Percentiles rank a stretch among this genome's conserved stretches.
Evolutionary conservation across 2,797 vertebrate genomes (phyloP).

Genomic region (Rhinophrynus dorsalis): DNA sequence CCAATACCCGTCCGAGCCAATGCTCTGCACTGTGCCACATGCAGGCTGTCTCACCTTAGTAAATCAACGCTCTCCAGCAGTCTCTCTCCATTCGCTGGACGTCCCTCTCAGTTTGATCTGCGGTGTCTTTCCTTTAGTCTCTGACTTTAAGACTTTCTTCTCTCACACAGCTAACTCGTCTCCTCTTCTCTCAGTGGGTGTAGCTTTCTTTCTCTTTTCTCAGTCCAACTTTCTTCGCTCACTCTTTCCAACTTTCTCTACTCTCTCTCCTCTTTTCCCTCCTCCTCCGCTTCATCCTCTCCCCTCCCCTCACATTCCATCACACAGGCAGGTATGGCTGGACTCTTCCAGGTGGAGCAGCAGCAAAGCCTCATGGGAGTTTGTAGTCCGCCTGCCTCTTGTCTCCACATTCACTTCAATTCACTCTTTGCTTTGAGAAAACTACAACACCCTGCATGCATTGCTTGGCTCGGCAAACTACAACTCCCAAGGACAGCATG

Average conservation of each 20-base stretch:
- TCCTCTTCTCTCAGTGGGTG: background rate
- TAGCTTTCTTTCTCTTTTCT: background rate
- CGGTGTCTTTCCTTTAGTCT: background rate
- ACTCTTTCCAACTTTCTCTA: background rate
- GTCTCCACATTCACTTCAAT: background rate
- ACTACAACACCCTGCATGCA: constrained; percentile 6
- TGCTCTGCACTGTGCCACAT: background rate
- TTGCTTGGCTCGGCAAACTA: background rate
- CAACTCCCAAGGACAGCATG: background rate
- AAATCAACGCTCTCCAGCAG: background rate
- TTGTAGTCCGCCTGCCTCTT: background rate
- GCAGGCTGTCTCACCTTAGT: background rate
- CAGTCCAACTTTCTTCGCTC: background rate
- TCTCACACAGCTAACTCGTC: background rate
- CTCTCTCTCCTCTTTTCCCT: background rate
- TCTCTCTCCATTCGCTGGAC: background rate
- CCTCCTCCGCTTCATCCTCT: background rate
- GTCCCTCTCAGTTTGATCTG: background rate
- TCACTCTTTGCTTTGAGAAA: background rate
- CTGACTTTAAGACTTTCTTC: background rate
- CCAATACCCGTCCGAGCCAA: background rate
- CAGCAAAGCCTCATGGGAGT: background rate
- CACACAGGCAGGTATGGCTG: constrained; percentile 1
- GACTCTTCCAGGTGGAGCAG: constrained; percentile 13
- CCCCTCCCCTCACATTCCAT: constrained; percentile 13